Conservation (phyloP, 2,888 invertebrate species). For the Parasteatoda lunata region DNA sequence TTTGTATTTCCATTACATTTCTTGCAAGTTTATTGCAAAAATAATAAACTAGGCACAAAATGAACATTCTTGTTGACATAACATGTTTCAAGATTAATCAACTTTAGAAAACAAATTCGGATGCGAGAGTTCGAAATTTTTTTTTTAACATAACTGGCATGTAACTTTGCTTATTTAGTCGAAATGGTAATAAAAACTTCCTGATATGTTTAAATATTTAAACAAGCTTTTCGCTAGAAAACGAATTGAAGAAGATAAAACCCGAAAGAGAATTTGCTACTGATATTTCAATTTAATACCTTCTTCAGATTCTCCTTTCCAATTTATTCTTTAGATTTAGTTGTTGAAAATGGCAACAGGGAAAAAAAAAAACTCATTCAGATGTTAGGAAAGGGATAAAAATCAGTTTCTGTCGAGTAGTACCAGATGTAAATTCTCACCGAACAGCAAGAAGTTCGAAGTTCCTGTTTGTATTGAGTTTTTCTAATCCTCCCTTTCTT, state of each 20-base stretch:
- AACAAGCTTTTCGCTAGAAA: slow-evolving; percentile 54
- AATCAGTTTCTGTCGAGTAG: slow-evolving; percentile 37
- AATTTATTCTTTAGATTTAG: slow-evolving; percentile 55
- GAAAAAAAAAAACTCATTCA: slow-evolving; percentile 29
- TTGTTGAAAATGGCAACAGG: slow-evolving; percentile 19
- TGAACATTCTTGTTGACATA: slow-evolving; percentile 54
- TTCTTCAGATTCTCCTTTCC: slow-evolving; percentile 32
- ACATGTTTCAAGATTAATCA: slow-evolving; percentile 51
- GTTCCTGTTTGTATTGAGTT: slow-evolving; percentile 25
- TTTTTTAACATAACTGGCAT: slow-evolving; percentile 12
- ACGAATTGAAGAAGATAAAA: slow-evolving; percentile 27
- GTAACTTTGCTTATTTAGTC: slow-evolving; percentile 19
- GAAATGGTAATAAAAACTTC: slow-evolving; percentile 16
- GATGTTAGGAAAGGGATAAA: slow-evolving; percentile 49
- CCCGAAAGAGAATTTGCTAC: slow-evolving; percentile 21
- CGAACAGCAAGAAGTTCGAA: slow-evolving; percentile 54
- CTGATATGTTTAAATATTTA: slow-evolving; percentile 65
- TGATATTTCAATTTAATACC: slow-evolving; percentile 61
- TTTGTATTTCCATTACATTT: slow-evolving; percentile 38
- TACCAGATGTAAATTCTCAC: slow-evolving; percentile 52
- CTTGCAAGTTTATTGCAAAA: slow-evolving; percentile 35
- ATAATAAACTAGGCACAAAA: slow-evolving; percentile 50
- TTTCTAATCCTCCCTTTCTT: slow-evolving; percentile 29
- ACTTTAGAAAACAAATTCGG: slow-evolving; percentile 51
- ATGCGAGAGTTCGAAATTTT: slow-evolving; percentile 32